Evolutionary conservation across 92 coral and sea anemone species (phyloP), one percentile per base, ranked within the genome.

Genomic region (Epizoanthus fatuus): DNA sequence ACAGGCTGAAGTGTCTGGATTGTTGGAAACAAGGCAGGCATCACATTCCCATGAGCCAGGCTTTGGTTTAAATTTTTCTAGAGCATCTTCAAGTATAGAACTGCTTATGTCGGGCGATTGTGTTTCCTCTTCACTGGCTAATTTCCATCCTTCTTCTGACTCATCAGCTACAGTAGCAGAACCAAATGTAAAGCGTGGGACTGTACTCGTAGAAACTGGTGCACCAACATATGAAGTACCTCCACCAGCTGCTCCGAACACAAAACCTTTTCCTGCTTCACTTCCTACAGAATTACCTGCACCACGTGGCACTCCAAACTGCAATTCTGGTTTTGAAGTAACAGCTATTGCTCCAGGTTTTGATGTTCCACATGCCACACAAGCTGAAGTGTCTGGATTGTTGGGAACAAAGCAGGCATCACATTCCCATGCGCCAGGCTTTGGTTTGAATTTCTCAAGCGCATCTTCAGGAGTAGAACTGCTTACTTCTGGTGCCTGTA

Each of bases 11-110:
- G 56, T 35, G 14, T 58, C 84, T 7, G 81, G 58, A 20, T 45
- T 66, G 74, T 87, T 93, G n/a, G 40, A 37, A 19, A 92, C 51
- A 44, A 79, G 64, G 59, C 95, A 92, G 3, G 81, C 58, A 17
- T 86, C 91, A 68, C 93, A 92, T 12, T 89, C 89, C 95, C 95
- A 92, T 5, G 89, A 81, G 40, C 96, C 92, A 52, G 72, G 58
- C 8, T 85, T 56, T 0, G 80, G 80, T 75, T 53, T 56, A 29
- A 8, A 75, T 35, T 75, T 56, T 56, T 75, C 80, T 7, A 75
- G 63, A 5, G 51, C 49, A 75, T 75, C 51, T 39, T 49, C 32
- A 58, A 72, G 49, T 25, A 20, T 39, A 49, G 53, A 49, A 8
- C 53, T 49, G 53, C 53, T 49, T 11, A 49, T 49, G 11, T 10